Conservation (phyloP, 2,888 invertebrate genomes). For the Clistopyga incitator region DNA sequence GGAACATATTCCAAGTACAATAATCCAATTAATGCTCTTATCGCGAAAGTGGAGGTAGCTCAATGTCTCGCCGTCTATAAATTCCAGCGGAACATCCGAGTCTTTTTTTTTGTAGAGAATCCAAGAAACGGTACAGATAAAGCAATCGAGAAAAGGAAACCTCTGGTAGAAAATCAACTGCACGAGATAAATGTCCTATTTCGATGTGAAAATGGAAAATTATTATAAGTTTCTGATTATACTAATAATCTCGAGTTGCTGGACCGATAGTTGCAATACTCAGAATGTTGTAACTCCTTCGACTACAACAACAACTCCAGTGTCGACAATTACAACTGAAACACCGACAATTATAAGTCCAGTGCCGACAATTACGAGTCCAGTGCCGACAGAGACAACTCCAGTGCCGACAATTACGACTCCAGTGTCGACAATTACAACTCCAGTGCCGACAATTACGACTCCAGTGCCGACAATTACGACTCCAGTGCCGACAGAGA, state of each 20-base stretch:
- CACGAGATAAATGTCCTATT: no score
- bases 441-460: not conserved
- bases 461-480: no score
- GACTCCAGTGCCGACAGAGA: not conserved
- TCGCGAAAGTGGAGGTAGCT: not conserved
- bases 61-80: no score
- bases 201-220: not conserved
- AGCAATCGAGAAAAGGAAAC: no score
- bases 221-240: not conserved
- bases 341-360: no score
- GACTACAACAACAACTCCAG: not conserved
- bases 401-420: no score
- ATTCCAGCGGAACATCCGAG: no score
- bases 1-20: no score
- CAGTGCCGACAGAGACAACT: not conserved
- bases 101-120: no score
- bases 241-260: not conserved
- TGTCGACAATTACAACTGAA: not conserved
- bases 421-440: not conserved
- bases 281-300: not conserved
- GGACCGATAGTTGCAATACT: no score
- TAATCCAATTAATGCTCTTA: not conserved
- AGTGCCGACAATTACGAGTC: not conserved
- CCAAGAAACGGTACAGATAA: no score
- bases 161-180: no score